Base-by-base conservation (phyloP, 2,797 vertebrate genomes). In the Distichodus sexfasciatus region DNA sequence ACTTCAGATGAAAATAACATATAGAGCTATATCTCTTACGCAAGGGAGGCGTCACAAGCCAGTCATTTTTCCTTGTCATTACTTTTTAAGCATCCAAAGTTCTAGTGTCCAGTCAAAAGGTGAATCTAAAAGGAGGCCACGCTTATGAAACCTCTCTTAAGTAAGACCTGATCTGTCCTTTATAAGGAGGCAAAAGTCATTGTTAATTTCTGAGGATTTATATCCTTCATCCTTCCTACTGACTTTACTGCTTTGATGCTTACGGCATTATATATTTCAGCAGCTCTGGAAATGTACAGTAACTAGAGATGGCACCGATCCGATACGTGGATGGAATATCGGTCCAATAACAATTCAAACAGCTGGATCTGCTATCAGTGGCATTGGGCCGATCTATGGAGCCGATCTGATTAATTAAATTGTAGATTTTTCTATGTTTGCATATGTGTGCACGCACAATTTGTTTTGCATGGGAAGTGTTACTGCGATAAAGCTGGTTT, bases 251-350 rank as follows among this genome's bases (percentile, higher is more conserved):
- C 62, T 43, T 3, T 7, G 9, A 6, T 17, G 35, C 11, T 11
- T 26, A 55, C n/a, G n/a, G n/a, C n/a, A 57, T 38, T 57, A 69
- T 68, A 66, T 69, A 66, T 78, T 79, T 74, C 75, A 82, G 79
- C 79, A 78, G 70, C 64, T 78, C 68, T 78, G 67, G 14, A 33
- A 58, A 67, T 47, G 51, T 35, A 48, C 14, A 33, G 9, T 50
- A 26, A 50, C 1, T 3, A 50, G 14, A 6, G 9, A 14, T 50
- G n/a, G n/a, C n/a, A n/a, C n/a, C n/a, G n/a, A n/a, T n/a, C n/a
- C n/a, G n/a, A n/a, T n/a, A n/a, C n/a, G n/a, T n/a, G n/a, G n/a
- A n/a, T n/a, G n/a, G n/a, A n/a, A n/a, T n/a, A n/a, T n/a, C n/a
- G n/a, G n/a, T n/a, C n/a, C n/a, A n/a, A n/a, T n/a, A n/a, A n/a